These are phyloP conservation scores for Saturnia japonica DNA, from an alignment of 2,888 invertebrate species.

Conservation along the genomic window DNA sequence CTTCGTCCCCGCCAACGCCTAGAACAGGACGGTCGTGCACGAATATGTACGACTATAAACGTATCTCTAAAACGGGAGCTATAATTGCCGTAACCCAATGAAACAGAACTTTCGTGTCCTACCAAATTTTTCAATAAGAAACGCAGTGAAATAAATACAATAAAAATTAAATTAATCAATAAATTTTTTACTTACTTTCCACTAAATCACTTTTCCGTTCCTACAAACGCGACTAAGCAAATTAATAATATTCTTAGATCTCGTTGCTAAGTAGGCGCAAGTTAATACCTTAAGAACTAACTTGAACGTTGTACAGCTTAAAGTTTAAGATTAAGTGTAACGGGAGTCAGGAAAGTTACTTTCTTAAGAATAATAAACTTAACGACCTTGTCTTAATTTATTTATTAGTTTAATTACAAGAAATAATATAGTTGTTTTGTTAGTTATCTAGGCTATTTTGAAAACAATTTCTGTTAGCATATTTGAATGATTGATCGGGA, in stretches of 20 bases:
- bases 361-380: conserved; percentile 30
- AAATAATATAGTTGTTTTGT: neutral
- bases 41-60: too few relatives aligned
- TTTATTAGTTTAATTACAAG: neutral
- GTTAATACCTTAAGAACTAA: conserved; percentile 11
- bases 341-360: conserved; percentile 27
- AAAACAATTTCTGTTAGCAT: neutral
- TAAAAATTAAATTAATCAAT: neutral
- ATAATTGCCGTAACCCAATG: too few relatives aligned
- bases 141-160: neutral
- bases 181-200: neutral
- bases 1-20: too few relatives aligned
- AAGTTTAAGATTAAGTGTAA: conserved; percentile 34
- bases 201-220: neutral
- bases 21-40: too few relatives aligned
- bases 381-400: conserved; percentile 28
- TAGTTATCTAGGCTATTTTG: neutral
- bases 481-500: too few relatives aligned
- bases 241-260: conserved; percentile 12
- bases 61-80: too few relatives aligned
- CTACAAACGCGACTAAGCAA: neutral
- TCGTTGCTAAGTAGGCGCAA: conserved; percentile 5
- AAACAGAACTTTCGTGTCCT: too few relatives aligned
- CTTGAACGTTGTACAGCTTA: conserved; percentile 26
- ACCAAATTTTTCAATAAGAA: neutral